Conservation (phyloP, 1,140 invertebrate species). For the Drosophila hydei region DNA sequence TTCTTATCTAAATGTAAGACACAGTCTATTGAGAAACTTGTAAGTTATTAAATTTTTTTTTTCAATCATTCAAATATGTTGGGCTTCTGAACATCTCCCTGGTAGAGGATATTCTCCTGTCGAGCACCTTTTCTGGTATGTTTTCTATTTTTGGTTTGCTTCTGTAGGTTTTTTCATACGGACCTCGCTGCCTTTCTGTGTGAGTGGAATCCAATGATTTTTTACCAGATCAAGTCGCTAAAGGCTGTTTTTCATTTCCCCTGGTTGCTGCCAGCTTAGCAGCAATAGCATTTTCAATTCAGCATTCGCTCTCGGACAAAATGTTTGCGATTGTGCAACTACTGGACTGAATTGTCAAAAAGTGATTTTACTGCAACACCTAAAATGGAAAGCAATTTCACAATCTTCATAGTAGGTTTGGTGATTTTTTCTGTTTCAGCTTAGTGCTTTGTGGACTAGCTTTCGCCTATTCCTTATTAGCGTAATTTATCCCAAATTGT, state of each 20-base stretch:
- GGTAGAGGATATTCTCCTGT: background rate
- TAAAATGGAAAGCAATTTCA: conserved; percentile 35
- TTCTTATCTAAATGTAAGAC: too few species aligned
- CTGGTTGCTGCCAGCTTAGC: conserved; percentile 38
- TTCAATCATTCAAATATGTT: too few species aligned
- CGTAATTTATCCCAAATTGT: background rate
- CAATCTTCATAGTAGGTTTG: conserved; percentile 61
- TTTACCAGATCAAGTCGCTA: conserved; percentile 58
- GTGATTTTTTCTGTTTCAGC: conserved; percentile 1
- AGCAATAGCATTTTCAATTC: conserved; percentile 63
- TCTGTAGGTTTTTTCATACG: conserved; percentile 49
- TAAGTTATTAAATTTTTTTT: too few species aligned
- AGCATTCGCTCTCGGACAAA: conserved; percentile 44
- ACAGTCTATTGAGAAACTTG: too few species aligned
- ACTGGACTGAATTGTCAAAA: conserved; percentile 23
- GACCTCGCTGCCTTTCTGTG: conserved; percentile 18
- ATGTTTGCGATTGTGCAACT: conserved; percentile 36
- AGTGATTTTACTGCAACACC: conserved; percentile 5
- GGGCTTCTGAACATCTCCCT: too few species aligned
- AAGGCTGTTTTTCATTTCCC: conserved; percentile 21
- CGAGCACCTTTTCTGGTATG: background rate
- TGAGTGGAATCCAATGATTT: conserved; percentile 56
- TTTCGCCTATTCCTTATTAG: conserved; percentile 4
- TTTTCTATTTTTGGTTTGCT: conserved; percentile 16
- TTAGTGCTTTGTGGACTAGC: background rate